Conservation (phyloP, 2,113 vertebrate genomes). For the Clupea harengus region DNA sequence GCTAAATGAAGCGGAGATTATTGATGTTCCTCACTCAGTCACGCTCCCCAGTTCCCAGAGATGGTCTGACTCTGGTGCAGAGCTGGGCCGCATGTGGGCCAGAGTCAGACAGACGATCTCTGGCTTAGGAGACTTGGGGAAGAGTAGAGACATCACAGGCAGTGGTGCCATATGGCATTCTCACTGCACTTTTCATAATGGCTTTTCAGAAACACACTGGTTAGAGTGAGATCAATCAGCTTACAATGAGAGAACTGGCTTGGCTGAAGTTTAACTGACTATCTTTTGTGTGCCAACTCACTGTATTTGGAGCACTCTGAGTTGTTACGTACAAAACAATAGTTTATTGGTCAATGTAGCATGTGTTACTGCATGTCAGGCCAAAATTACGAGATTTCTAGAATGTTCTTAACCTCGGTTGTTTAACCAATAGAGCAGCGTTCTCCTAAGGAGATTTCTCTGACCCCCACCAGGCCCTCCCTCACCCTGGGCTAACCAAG, state of each 20-base stretch:
- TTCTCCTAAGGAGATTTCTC: not conserved
- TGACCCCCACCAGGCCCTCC: too few species aligned
- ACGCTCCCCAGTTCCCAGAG: too few species aligned
- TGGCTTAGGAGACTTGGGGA: not conserved
- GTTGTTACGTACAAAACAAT: not conserved
- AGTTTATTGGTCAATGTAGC: not conserved
- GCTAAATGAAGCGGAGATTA: not conserved
- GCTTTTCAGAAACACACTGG: not conserved
- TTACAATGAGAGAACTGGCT: constrained; percentile 1
- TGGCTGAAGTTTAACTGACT: not conserved
- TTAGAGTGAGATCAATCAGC: not conserved
- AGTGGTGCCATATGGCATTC: not conserved
- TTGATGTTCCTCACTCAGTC: too few species aligned
- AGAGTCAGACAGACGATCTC: not conserved
- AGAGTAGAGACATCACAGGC: not conserved
- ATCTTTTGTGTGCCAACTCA: not conserved
- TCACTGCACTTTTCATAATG: not conserved
- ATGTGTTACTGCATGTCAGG: not conserved
- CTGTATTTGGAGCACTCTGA: not conserved
- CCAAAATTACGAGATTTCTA: not conserved
- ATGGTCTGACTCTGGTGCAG: not conserved
- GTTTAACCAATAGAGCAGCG: too few species aligned
- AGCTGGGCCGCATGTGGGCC: too few species aligned
- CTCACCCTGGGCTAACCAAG: not conserved
- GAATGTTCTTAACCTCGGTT: not conserved